phyloP scores from a whole-genome alignment of 2,888 invertebrate species.

The Drosophila longiperda region DNA sequence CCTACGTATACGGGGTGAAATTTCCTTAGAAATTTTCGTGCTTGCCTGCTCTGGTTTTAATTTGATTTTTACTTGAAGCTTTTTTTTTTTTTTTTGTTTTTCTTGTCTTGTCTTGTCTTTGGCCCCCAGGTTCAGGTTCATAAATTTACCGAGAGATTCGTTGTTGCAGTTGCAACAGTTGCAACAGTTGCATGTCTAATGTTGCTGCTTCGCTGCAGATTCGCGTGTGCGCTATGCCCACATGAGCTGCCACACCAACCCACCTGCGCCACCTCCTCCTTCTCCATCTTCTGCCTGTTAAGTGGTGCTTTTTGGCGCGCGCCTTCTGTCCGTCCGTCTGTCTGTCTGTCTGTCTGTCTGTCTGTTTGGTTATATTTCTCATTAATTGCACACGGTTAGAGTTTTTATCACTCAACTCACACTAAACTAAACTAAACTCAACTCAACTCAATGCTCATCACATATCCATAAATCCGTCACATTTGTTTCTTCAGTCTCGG shows the following conservation, averaged over 20 bases:
- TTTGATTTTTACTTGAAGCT: conserved; percentile 78
- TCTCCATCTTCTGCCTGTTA: neutral
- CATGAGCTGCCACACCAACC: conserved; percentile 28
- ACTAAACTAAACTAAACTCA: conserved; percentile 13
- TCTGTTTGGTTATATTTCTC: conserved; percentile 35
- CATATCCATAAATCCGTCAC: conserved; percentile 14
- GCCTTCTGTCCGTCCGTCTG: conserved; percentile 3
- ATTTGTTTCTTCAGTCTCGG: conserved; percentile 34
- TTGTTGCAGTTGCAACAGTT: conserved; percentile 30
- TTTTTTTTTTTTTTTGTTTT: conserved; percentile 35
- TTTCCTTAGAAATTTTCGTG: conserved; percentile 82
- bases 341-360: neutral
- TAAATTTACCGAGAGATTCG: conserved; percentile 77
- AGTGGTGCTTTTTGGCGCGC: conserved; percentile 36
- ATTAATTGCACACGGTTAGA: conserved; percentile 54
- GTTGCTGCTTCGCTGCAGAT: conserved; percentile 78
- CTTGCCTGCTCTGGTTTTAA: conserved; percentile 82
- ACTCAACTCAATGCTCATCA: conserved; percentile 13
- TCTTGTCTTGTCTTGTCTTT: conserved; percentile 34
- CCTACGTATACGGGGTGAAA: conserved; percentile 77
- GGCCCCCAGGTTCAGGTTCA: conserved; percentile 81
- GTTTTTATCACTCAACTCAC: conserved; percentile 49
- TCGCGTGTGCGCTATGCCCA: conserved; percentile 78
- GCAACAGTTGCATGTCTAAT: conserved; percentile 77
- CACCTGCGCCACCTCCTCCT: neutral